Conservation (phyloP, 1,140 invertebrate species). For the Paralvinella palmiformis region DNA sequence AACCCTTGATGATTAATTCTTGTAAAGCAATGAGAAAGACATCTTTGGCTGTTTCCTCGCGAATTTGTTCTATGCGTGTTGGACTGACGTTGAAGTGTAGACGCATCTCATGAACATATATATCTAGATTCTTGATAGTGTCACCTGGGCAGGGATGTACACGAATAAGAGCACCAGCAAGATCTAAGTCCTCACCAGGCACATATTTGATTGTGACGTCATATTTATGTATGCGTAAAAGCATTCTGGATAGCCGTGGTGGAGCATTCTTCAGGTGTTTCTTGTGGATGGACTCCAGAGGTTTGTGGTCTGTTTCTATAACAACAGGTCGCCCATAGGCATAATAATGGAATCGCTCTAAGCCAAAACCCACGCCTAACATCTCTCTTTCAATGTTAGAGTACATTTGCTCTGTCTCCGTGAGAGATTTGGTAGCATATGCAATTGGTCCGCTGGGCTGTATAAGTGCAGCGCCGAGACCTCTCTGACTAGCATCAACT, state of each 20-base stretch:
- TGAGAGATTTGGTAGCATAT: conserved; percentile 48
- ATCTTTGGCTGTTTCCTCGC: neutral
- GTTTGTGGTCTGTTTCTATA: conserved; percentile 41
- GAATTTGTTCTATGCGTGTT: neutral
- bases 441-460: conserved; percentile 50
- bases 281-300: conserved; percentile 24
- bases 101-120: neutral
- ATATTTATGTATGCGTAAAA: conserved; percentile 43
- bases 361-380: conserved; percentile 47
- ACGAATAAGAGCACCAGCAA: conserved; percentile 31
- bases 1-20: neutral
- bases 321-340: conserved; percentile 7
- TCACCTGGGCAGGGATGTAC: neutral
- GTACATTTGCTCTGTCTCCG: conserved; percentile 48
- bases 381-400: conserved; percentile 52
- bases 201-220: conserved; percentile 44
- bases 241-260: conserved; percentile 42
- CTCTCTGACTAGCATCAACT: conserved; percentile 29
- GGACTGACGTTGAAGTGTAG: neutral
- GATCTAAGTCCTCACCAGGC: conserved; percentile 42
- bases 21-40: neutral
- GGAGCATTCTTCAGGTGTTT: conserved; percentile 5
- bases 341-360: conserved; percentile 6
- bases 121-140: neutral
- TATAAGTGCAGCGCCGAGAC: conserved; percentile 46